Conservation (phyloP, 1,140 invertebrate species). For the Stenopsyche tienmushanensis region DNA sequence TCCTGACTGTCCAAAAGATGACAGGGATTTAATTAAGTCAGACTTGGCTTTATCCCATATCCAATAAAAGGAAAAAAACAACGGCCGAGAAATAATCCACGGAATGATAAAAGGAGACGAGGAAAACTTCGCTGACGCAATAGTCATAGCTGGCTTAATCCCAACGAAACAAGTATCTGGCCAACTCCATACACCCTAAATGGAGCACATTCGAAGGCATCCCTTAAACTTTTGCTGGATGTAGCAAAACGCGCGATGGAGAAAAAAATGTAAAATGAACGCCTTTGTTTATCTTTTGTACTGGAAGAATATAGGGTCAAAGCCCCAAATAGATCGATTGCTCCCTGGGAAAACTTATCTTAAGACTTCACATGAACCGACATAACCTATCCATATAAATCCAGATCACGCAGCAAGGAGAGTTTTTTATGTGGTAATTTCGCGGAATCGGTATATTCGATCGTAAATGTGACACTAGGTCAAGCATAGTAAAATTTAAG, state of each 20-base stretch:
- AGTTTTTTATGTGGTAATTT: background rate
- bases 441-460: background rate
- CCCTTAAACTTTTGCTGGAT: too few species aligned
- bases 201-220: too few species aligned
- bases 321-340: background rate
- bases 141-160: conserved; percentile 20
- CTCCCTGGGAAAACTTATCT: background rate
- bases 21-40: conserved; percentile 38
- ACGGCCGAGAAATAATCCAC: conserved; percentile 12
- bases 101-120: conserved; percentile 14
- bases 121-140: conserved; percentile 14
- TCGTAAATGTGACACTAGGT: background rate
- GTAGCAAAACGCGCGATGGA: too few species aligned
- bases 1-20: conserved; percentile 2
- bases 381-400: background rate
- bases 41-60: conserved; percentile 5
- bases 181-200: background rate
- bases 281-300: background rate
- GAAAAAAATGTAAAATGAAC: background rate
- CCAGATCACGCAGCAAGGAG: background rate
- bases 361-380: background rate
- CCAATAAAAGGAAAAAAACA: conserved; percentile 14
- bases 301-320: background rate
- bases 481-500: background rate
- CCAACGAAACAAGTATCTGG: conserved; percentile 8